Conservation (phyloP, 2,888 invertebrate genomes). For the Augochlorella aurata region DNA sequence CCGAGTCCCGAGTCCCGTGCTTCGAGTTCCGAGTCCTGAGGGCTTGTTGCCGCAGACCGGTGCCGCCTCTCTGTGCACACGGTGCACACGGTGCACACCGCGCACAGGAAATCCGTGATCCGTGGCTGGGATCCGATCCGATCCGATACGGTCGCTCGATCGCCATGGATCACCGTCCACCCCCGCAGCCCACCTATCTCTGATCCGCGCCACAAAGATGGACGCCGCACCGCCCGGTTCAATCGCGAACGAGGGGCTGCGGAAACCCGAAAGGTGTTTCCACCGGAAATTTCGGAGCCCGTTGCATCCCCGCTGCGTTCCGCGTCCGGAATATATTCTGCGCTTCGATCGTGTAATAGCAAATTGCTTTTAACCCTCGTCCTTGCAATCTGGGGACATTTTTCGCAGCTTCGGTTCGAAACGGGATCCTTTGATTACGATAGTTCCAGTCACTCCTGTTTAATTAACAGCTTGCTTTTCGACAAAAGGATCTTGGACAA, state of each 20-base stretch:
- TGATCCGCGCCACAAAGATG: slow-evolving; percentile 14
- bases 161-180: slow-evolving; percentile 41
- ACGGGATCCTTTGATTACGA: no score
- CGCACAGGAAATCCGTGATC: slow-evolving; percentile 55
- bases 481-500: no score
- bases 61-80: slow-evolving; percentile 53
- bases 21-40: slow-evolving; percentile 30
- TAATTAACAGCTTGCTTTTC: no score
- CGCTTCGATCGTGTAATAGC: slow-evolving; percentile 5
- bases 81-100: no score
- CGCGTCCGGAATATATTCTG: not conserved
- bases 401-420: no score
- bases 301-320: not conserved
- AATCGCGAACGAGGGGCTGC: not conserved
- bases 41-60: slow-evolving; percentile 58
- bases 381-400: not conserved
- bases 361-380: slow-evolving; percentile 26
- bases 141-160: slow-evolving; percentile 33
- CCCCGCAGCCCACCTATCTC: slow-evolving; percentile 16
- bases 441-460: no score
- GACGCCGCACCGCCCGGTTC: not conserved
- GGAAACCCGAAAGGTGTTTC: slow-evolving; percentile 34
- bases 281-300: slow-evolving; percentile 20
- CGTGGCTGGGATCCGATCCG: slow-evolving; percentile 29
- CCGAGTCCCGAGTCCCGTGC: slow-evolving; percentile 21